Evolutionary conservation across 2,888 invertebrate species (phyloP).

Genomic region (Capitulum mitella): DNA sequence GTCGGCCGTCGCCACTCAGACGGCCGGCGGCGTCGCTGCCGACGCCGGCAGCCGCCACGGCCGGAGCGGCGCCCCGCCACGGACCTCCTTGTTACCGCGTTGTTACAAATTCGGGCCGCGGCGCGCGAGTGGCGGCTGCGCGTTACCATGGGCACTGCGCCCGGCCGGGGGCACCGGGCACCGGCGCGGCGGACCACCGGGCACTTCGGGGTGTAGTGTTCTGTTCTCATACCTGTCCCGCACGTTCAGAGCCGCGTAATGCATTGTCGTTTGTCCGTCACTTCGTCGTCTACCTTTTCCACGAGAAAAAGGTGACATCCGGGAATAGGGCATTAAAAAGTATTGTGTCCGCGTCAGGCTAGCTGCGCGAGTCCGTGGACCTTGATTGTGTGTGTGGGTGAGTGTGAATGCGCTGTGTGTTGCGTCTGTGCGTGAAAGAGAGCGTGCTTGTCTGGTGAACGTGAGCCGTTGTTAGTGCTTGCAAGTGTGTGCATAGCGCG

Average conservation of each 20-base stretch:
- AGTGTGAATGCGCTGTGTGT: too few relatives aligned
- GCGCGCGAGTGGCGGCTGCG: neutral
- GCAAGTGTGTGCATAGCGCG: neutral
- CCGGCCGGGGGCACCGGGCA: neutral
- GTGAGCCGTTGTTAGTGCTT: too few relatives aligned
- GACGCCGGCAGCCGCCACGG: too few relatives aligned
- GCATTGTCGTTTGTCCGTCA: neutral
- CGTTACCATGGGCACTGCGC: too few relatives aligned
- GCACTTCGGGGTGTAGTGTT: neutral
- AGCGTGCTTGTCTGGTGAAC: too few relatives aligned
- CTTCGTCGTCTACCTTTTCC: constrained; percentile 3
- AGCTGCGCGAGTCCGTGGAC: neutral
- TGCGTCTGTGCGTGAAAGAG: neutral
- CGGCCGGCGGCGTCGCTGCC: too few relatives aligned
- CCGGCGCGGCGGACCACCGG: neutral
- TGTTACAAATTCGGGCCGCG: neutral
- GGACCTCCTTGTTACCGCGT: neutral
- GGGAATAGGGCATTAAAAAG: constrained; percentile 21
- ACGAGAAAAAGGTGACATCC: neutral
- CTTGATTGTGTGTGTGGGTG: neutral
- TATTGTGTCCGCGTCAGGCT: neutral
- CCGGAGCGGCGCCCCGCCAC: too few relatives aligned
- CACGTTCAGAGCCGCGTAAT: too few relatives aligned
- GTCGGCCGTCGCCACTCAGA: too few relatives aligned
- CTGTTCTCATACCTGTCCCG: neutral